A percentile compares a stretch with the other conserved stretches of the same genome.
Conservation (phyloP, 2,888 invertebrate genomes). For the Oxystoma pomonae region DNA sequence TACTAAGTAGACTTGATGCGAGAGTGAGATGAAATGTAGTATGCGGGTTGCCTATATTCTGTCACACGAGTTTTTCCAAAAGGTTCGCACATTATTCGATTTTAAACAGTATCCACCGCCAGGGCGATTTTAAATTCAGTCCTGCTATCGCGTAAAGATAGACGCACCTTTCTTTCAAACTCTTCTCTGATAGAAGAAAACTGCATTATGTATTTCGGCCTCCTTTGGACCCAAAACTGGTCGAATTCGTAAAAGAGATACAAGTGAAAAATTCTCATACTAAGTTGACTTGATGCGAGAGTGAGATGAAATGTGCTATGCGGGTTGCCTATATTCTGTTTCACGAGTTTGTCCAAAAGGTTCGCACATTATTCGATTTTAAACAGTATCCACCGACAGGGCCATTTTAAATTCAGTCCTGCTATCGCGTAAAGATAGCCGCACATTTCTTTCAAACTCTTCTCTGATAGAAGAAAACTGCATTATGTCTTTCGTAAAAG, state of each 20-base stretch:
- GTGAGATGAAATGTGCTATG: conserved; percentile 79
- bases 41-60: conserved; percentile 74
- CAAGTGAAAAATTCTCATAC: conserved; percentile 78
- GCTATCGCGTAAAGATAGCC: conserved; percentile 63
- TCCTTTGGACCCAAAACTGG: conserved; percentile 87
- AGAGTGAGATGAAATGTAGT: conserved; percentile 81
- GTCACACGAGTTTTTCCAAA: too few species aligned
- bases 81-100: neutral
- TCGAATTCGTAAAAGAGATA: conserved; percentile 93
- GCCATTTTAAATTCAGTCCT: conserved; percentile 75
- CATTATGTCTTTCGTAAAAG: conserved; percentile 93
- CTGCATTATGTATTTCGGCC: conserved; percentile 93
- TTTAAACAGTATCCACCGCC: conserved; percentile 66
- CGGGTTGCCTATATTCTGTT: conserved; percentile 71
- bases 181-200: conserved; percentile 82
- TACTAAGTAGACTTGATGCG: conserved; percentile 59
- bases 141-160: conserved; percentile 62
- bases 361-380: conserved; percentile 33
- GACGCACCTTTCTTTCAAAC: conserved; percentile 73
- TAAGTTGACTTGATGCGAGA: conserved; percentile 66
- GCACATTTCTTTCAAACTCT: conserved; percentile 75
- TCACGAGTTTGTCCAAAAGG: too few species aligned
- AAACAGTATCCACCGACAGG: conserved; percentile 69
- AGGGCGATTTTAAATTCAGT: conserved; percentile 78
- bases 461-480: conserved; percentile 86